A percentile compares a stretch with the other conserved stretches of the same genome.
Evolutionary conservation across 2,113 vertebrate genomes (phyloP).

Genomic region (Bombycilla garrulus): DNA sequence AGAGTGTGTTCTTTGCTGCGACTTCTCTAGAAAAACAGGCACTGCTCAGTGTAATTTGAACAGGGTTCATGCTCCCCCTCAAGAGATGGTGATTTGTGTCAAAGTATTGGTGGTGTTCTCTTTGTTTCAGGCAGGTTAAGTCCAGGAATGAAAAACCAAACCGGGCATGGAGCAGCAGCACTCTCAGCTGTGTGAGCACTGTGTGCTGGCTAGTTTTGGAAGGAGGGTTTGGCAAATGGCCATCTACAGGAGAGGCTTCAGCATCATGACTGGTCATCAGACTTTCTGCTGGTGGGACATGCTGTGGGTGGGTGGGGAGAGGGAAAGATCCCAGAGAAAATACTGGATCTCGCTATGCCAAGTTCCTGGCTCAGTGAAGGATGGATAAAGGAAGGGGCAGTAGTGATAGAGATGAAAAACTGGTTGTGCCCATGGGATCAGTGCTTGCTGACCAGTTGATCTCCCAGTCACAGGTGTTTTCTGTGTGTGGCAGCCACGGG

Average conservation of each 20-base stretch:
- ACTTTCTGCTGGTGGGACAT: neutral
- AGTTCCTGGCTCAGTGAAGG: neutral
- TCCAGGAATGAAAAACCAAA: neutral
- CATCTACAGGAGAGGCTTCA: neutral
- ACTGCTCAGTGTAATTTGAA: neutral
- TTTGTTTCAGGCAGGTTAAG: neutral
- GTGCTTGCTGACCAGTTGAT: neutral
- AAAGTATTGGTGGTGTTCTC: neutral
- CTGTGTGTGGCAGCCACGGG: accelerated
- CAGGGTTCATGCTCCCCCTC: neutral
- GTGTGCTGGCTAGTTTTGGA: neutral
- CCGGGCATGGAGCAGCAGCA: neutral
- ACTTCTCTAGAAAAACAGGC: neutral
- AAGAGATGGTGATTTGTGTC: neutral
- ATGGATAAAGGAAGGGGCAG: neutral
- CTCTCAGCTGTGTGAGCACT: neutral
- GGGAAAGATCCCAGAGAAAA: neutral
- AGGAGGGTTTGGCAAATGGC: neutral
- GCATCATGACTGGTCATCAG: neutral
- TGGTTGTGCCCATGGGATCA: neutral
- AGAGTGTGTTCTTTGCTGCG: neutral
- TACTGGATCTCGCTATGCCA: neutral
- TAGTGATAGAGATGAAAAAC: neutral
- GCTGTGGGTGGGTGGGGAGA: neutral
- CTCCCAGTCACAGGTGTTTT: neutral